A percentile compares a stretch with the other conserved stretches of the same genome.
Conservation (phyloP, 2,888 invertebrate species). For the Torymus tubicola region DNA sequence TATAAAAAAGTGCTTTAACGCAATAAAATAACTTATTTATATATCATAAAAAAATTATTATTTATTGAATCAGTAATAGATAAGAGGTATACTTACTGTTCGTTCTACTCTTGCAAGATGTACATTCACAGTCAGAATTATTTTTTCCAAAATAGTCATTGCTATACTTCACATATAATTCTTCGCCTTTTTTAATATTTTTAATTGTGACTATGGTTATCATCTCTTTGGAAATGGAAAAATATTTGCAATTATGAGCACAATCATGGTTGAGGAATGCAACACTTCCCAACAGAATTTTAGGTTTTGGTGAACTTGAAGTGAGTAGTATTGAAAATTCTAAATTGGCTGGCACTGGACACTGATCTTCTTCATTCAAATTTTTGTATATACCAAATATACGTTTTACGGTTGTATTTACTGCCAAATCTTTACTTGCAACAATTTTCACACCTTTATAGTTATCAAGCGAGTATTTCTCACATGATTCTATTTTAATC, state of each 20-base stretch:
- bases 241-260: background rate
- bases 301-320: background rate
- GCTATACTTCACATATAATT: background rate
- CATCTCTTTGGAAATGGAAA: background rate
- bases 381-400: background rate
- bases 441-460: background rate
- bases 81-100: too few relatives aligned
- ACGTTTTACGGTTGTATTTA: background rate
- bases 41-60: too few relatives aligned
- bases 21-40: too few relatives aligned
- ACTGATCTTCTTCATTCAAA: background rate
- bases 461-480: background rate
- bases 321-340: background rate
- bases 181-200: conserved; percentile 11
- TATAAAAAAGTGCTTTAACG: too few relatives aligned
- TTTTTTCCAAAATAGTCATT: conserved; percentile 6
- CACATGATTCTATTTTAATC: background rate
- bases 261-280: conserved; percentile 7
- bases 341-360: background rate
- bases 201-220: background rate
- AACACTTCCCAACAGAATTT: background rate
- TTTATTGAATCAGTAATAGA: too few relatives aligned
- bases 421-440: background rate
- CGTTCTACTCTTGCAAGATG: background rate
- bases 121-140: background rate